phyloP scores from a whole-genome alignment of 2,113 vertebrate genomes.

The Charadrius vociferus region DNA sequence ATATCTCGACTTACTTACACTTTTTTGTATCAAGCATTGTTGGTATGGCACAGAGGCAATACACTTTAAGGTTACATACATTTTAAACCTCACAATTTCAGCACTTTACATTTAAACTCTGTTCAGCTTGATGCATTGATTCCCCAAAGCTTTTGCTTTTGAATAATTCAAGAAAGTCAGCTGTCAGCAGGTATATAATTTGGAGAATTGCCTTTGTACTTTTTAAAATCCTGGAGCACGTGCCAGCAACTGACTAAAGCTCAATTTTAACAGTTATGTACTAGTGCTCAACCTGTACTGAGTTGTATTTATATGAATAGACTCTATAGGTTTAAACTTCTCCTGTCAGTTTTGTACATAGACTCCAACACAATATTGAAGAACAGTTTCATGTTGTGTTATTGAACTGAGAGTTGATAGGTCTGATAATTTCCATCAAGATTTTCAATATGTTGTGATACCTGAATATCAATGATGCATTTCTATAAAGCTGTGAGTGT shows the following conservation, averaged over 20 bases:
- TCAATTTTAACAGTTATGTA: conserved; percentile 20
- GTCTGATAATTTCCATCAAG: background rate
- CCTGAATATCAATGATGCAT: background rate
- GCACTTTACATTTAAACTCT: background rate
- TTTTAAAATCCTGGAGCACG: background rate
- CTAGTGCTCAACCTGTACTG: background rate
- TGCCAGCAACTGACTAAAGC: background rate
- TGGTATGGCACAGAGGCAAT: background rate
- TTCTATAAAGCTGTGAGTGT: background rate
- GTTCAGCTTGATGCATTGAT: conserved; percentile 2
- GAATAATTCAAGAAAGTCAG: conserved; percentile 46
- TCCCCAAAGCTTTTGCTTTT: conserved; percentile 25
- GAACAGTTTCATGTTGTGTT: background rate
- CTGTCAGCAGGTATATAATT: conserved; percentile 33
- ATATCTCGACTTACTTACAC: background rate
- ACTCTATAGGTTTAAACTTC: background rate
- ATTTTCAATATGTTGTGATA: background rate
- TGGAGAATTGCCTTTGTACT: conserved; percentile 37
- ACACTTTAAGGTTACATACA: background rate
- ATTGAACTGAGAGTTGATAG: background rate
- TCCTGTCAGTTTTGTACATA: background rate
- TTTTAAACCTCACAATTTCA: background rate
- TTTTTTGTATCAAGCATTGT: background rate
- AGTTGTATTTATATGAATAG: background rate
- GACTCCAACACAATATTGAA: background rate